Evolutionary conservation across 35 echinoderm and acorn worm genomes (phyloP).

Genomic region (Acanthaster planci): DNA sequence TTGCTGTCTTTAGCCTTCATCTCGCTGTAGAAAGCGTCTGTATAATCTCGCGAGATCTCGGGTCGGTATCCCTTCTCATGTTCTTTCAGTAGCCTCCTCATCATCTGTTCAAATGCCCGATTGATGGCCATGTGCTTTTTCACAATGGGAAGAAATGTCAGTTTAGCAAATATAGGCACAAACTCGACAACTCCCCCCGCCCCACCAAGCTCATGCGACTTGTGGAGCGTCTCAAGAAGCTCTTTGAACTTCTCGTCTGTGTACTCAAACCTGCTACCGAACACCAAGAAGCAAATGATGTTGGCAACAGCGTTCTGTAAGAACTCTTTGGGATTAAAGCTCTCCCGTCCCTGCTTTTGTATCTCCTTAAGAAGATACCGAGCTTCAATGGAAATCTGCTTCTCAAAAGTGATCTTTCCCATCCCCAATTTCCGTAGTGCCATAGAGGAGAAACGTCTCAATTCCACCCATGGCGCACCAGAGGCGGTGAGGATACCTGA

Average conservation of each 20-base stretch:
- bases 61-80: not conserved
- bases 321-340: slow-evolving; percentile 10
- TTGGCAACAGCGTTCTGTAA: slow-evolving; percentile 26
- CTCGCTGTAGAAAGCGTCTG: slow-evolving; percentile 10
- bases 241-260: slow-evolving; percentile 16
- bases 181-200: not conserved
- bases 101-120: not conserved
- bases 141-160: not conserved
- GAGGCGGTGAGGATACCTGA: slow-evolving; percentile 17
- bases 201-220: not conserved
- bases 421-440: slow-evolving; percentile 18
- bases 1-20: not conserved
- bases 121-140: not conserved
- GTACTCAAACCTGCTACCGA: slow-evolving; percentile 41
- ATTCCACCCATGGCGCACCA: slow-evolving; percentile 50
- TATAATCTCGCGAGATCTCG: slow-evolving; percentile 19
- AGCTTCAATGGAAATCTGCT: slow-evolving; percentile 16
- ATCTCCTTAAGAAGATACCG: not conserved
- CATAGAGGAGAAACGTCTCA: slow-evolving; percentile 35
- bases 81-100: not conserved
- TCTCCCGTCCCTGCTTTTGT: not conserved
- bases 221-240: not conserved
- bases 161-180: not conserved
- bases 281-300: slow-evolving; percentile 26
- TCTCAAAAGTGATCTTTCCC: no score